Conservation (phyloP, 2,888 invertebrate species). For the Drosophila mercatorum region DNA sequence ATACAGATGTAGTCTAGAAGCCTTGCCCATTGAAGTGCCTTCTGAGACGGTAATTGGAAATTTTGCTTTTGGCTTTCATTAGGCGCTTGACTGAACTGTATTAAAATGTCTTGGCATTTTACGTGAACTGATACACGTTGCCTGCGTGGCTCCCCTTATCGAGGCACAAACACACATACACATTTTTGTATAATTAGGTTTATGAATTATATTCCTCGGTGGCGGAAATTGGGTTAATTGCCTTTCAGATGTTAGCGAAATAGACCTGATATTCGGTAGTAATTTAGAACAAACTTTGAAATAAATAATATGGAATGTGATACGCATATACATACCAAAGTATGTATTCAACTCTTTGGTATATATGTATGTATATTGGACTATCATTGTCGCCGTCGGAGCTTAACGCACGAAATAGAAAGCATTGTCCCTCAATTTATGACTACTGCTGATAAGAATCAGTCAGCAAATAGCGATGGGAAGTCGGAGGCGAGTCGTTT, state of each 20-base stretch:
- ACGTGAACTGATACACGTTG: constrained; percentile 37
- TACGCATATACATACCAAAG: neutral
- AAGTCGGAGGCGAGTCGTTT: neutral
- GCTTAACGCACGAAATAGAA: constrained; percentile 51
- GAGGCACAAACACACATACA: constrained; percentile 10
- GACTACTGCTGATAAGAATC: constrained; percentile 39
- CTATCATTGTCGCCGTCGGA: constrained; percentile 11
- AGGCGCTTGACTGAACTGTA: constrained; percentile 53
- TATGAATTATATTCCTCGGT: constrained; percentile 16
- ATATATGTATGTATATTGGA: neutral
- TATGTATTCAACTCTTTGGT: constrained; percentile 15
- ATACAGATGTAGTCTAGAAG: constrained; percentile 5
- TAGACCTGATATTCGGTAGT: neutral
- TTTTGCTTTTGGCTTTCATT: constrained; percentile 58
- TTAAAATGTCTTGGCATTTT: constrained; percentile 40
- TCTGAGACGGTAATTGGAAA: constrained; percentile 63
- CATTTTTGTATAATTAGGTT: constrained; percentile 24
- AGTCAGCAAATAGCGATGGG: constrained; percentile 14
- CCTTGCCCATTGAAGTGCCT: constrained; percentile 31
- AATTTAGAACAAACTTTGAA: neutral
- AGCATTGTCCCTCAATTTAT: constrained; percentile 34
- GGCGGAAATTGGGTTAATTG: constrained; percentile 45
- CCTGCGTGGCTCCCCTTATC: constrained; percentile 40
- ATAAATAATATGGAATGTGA: neutral
- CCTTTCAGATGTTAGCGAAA: constrained; percentile 10